Evolutionary conservation across 2,797 vertebrate genomes (phyloP).

Genomic region (Sebastes vulpes): DNA sequence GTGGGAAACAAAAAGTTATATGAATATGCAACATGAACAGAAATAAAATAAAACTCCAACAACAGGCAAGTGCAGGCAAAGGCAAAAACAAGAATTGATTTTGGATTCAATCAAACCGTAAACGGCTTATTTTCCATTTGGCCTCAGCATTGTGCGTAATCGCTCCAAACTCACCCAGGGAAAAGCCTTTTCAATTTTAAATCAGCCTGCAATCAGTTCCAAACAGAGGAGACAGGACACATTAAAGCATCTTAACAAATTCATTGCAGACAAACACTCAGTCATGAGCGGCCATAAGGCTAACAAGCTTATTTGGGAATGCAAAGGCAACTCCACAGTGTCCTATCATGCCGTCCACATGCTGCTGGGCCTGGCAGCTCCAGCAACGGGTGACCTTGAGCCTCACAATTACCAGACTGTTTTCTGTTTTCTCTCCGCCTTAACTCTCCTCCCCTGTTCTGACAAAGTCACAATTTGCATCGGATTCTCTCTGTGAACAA

Average conservation of each 20-base stretch:
- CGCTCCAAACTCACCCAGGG: conserved; percentile 1
- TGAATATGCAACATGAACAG: not conserved
- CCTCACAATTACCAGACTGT: conserved; percentile 3
- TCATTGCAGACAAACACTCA: conserved; percentile 9
- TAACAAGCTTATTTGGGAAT: conserved; percentile 55
- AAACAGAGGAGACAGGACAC: conserved; percentile 19
- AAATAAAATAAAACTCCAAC: not conserved
- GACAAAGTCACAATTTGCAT: conserved; percentile 14
- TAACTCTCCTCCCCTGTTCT: not conserved
- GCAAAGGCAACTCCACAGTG: conserved; percentile 35
- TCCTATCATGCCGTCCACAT: conserved; percentile 17
- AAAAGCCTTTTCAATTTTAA: conserved; percentile 25
- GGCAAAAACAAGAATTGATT: not conserved
- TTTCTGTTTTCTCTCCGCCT: not conserved
- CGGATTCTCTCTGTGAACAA: not conserved
- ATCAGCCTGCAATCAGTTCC: conserved; percentile 40
- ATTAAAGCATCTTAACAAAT: conserved; percentile 38
- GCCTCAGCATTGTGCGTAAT: conserved; percentile 1
- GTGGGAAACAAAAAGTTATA: not conserved
- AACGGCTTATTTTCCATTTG: conserved; percentile 13
- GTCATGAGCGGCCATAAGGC: conserved; percentile 7
- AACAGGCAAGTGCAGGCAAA: conserved; percentile 4
- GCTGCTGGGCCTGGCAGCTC: conserved; percentile 38
- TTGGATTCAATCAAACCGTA: conserved; percentile 32
- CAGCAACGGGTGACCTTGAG: conserved; percentile 52